Percentiles rank a stretch among this genome's conserved stretches.
These are phyloP conservation scores for Scolopax bukidnonensis DNA, from an alignment of 2,797 vertebrate species.

Conservation along the genomic window DNA sequence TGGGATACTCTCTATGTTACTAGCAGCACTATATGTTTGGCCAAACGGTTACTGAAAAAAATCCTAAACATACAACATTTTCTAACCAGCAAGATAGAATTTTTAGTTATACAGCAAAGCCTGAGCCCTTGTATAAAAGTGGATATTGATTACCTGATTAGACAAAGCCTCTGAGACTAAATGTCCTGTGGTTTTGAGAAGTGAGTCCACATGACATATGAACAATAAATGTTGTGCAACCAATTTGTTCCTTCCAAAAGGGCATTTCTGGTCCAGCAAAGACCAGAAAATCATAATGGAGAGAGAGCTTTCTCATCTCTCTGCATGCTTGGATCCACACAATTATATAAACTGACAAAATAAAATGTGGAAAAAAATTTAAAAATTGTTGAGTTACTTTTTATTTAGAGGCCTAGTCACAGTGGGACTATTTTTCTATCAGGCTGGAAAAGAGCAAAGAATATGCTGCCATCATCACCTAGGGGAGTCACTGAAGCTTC, in stretches of 20 bases:
- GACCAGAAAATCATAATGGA: not conserved
- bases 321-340: not conserved
- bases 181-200: not conserved
- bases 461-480: not conserved
- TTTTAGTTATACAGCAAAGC: not conserved
- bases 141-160: constrained; percentile 31
- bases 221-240: not conserved
- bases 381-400: not conserved
- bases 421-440: not conserved
- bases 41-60: not conserved
- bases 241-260: not conserved
- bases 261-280: not conserved
- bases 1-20: too few species aligned
- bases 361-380: not conserved
- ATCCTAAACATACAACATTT: rapidly evolving
- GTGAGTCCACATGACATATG: not conserved
- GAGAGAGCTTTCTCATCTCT: not conserved
- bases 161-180: not conserved
- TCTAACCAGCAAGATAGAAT: not conserved
- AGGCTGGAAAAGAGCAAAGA: not conserved
- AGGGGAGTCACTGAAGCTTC: not conserved
- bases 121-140: not conserved
- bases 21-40: not conserved
- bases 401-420: not conserved
- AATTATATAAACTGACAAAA: not conserved